Percentiles rank a stretch among this genome's conserved stretches.
Conservation (phyloP, 2,797 vertebrate genomes). For the Pangasius mekongensis region DNA sequence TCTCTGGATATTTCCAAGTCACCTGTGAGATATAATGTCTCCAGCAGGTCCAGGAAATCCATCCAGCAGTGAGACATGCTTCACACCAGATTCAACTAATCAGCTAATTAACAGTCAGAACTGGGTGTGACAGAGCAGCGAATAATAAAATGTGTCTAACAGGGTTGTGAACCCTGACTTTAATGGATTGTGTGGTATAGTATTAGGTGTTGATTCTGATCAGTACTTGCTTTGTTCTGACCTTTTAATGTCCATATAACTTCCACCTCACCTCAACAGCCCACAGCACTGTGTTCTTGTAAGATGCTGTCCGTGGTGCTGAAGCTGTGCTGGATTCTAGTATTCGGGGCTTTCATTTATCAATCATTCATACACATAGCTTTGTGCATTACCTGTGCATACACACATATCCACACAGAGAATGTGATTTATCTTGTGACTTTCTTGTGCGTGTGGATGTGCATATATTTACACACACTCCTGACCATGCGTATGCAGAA, state of each 20-base stretch:
- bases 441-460: background rate
- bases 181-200: background rate
- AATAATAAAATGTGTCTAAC: background rate
- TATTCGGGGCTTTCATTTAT: background rate
- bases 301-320: conserved; percentile 19
- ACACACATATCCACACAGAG: background rate
- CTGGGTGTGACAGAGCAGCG: background rate
- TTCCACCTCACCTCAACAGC: background rate
- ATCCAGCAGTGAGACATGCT: background rate
- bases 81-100: background rate
- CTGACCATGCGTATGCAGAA: background rate
- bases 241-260: background rate
- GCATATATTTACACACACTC: background rate
- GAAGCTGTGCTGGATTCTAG: background rate
- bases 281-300: background rate
- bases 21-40: background rate
- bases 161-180: background rate
- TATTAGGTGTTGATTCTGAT: background rate
- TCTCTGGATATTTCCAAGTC: background rate
- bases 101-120: background rate
- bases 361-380: background rate
- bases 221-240: background rate
- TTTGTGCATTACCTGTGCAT: background rate
- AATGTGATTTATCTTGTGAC: background rate
- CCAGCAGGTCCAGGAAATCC: background rate